Evolutionary conservation across 53 echinoderm and acorn worm species (phyloP).

Genomic region (Paracentrotus lividus): DNA sequence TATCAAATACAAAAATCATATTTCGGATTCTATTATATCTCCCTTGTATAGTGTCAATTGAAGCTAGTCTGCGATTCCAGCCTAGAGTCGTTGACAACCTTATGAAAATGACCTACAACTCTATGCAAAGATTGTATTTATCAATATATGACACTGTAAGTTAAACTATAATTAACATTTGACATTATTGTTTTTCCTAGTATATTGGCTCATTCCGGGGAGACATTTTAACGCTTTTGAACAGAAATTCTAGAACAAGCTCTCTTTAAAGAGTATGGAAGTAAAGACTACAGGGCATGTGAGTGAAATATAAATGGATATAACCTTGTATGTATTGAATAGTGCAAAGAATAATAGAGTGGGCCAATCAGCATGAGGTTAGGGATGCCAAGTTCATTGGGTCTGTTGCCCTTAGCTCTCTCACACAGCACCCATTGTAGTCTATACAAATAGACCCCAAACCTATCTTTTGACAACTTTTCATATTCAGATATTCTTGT

Average conservation of each 20-base stretch:
- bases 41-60: not conserved
- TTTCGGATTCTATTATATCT: slow-evolving; percentile 51
- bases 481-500: too few relatives aligned
- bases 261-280: not conserved
- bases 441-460: slow-evolving; percentile 27
- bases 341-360: slow-evolving; percentile 51
- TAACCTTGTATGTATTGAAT: slow-evolving; percentile 63
- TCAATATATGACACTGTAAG: too few relatives aligned
- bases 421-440: not conserved
- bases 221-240: not conserved
- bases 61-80: not conserved
- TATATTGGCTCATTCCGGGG: too few relatives aligned
- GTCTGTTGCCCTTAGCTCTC: slow-evolving; percentile 62
- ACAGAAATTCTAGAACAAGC: not conserved
- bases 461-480: too few relatives aligned
- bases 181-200: too few relatives aligned
- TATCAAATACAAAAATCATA: slow-evolving; percentile 53
- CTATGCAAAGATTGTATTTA: not conserved
- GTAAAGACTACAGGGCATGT: not conserved
- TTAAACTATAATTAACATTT: too few relatives aligned
- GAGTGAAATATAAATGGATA: slow-evolving; percentile 56
- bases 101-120: not conserved
- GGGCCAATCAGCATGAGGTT: slow-evolving; percentile 51
- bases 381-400: slow-evolving; percentile 60
- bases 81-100: not conserved